Percentiles rank a stretch among this genome's conserved stretches.
Conservation (phyloP, 2,797 vertebrate genomes). For the Pantherophis alleghaniensis region DNA sequence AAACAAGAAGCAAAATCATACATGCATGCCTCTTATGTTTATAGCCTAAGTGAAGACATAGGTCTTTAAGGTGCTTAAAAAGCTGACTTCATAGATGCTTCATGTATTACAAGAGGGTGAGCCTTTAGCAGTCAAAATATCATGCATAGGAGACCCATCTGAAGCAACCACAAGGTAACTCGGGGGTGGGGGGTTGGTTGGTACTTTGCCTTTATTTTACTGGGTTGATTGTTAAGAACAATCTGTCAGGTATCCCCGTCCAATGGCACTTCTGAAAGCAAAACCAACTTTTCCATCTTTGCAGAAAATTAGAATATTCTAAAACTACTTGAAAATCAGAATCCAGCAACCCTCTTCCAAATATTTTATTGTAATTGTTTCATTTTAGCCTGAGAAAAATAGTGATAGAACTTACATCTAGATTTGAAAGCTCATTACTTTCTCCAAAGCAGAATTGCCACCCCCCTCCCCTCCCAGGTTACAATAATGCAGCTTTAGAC, state of each 20-base stretch:
- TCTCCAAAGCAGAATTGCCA: neutral
- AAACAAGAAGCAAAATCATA: neutral
- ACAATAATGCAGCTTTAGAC: constrained; percentile 1
- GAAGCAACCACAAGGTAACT: neutral
- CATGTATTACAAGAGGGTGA: neutral
- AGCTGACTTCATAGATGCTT: neutral
- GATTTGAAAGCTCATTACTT: neutral
- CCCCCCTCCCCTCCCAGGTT: neutral
- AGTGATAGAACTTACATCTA: neutral
- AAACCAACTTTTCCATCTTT: neutral
- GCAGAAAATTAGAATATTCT: neutral
- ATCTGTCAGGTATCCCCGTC: neutral
- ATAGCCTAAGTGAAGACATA: neutral
- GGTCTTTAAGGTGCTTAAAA: neutral
- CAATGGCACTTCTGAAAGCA: neutral
- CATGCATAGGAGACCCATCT: neutral
- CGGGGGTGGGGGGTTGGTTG: neutral
- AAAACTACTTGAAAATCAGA: neutral
- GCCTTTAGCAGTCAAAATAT: neutral
- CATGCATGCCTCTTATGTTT: neutral
- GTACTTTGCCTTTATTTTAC: neutral
- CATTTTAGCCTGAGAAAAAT: neutral
- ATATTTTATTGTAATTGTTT: neutral
- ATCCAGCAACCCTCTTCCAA: neutral
- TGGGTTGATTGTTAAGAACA: neutral